Base-by-base conservation (phyloP, 2,113 vertebrate species). In the Ameiurus melas region DNA sequence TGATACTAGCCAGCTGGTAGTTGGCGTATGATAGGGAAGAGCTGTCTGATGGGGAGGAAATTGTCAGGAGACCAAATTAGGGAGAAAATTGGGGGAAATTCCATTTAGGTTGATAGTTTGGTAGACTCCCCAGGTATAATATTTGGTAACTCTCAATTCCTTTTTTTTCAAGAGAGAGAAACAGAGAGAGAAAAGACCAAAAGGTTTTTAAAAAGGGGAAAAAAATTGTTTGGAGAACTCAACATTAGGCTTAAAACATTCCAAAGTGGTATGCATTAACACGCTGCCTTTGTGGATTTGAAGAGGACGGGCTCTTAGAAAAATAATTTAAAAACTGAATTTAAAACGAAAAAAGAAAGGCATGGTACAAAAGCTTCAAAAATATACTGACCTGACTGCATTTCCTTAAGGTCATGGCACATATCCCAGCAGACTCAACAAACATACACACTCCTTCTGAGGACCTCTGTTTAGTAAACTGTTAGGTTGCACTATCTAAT, bases 401-500 rank as follows among this genome's bases (percentile, higher is more conserved):
- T 60, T 77, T 81, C 30, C 22, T 58, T 85, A 62, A 58, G 60
- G 87, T 79, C 78, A 57, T 51, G 71, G 51, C 78, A 27, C 77
- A 75, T 25, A 73, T 75, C 64, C 30, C 55, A 71, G 43, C 57
- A 87, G 51, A 86, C 58, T 53, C 78, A 71, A 83, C 71, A 43
- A 13, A 57, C 62, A 66, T 58, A 64, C 62, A 82, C 57, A 85
- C 55, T 57, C 47, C 83, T 84, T 89, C 88, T 53, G 79, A 66
- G 85, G 85, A 85, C 51, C 22, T 85, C 83, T 36, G 68, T 86
- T 60, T 60, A 90, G 87, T 88, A 82, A 89, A 86, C 60, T 43
- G 78, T 86, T 87, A 62, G 87, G 86, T 68, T 84, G 84, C 84
- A 8, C 20, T 82, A 47, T 84, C 86, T 88, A 90, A 89, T 90